These are phyloP conservation scores for Barypeithes pellucidus DNA, from an alignment of 2,888 invertebrate genomes.

Conservation along the genomic window DNA sequence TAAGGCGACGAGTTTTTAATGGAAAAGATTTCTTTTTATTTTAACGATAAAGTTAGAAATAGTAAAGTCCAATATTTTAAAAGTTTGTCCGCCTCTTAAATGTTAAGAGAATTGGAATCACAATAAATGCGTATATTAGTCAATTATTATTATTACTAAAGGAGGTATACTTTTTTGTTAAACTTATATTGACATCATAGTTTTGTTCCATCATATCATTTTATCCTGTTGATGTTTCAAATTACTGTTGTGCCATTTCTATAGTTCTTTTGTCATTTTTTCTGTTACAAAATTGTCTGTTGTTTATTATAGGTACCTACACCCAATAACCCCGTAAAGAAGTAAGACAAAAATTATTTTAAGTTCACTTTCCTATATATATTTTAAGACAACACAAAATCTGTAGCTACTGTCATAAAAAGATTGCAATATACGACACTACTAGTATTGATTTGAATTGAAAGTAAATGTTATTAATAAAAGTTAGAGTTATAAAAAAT, in stretches of 20 bases:
- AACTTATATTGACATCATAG: neutral
- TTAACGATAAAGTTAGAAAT: no score
- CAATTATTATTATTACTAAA: neutral
- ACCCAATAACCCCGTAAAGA: constrained; percentile 1
- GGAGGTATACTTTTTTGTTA: neutral
- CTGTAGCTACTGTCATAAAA: no score
- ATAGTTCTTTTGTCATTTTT: constrained; percentile 23
- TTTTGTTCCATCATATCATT: constrained; percentile 13
- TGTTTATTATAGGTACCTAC: neutral
- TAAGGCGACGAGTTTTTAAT: no score
- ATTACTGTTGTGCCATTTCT: constrained; percentile 44
- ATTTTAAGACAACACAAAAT: neutral
- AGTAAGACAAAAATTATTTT: neutral
- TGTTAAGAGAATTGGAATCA: neutral
- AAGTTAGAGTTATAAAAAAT: no score
- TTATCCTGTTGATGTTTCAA: constrained; percentile 38
- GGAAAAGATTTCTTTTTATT: no score
- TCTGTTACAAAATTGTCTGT: constrained; percentile 25
- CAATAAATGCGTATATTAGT: neutral
- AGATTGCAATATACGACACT: no score
- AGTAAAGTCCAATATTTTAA: no score
- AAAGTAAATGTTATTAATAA: no score
- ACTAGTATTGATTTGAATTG: no score
- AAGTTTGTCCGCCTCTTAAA: neutral
- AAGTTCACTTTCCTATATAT: neutral